Conservation (phyloP, 2,797 vertebrate genomes). For the Garrulus glandarius region DNA sequence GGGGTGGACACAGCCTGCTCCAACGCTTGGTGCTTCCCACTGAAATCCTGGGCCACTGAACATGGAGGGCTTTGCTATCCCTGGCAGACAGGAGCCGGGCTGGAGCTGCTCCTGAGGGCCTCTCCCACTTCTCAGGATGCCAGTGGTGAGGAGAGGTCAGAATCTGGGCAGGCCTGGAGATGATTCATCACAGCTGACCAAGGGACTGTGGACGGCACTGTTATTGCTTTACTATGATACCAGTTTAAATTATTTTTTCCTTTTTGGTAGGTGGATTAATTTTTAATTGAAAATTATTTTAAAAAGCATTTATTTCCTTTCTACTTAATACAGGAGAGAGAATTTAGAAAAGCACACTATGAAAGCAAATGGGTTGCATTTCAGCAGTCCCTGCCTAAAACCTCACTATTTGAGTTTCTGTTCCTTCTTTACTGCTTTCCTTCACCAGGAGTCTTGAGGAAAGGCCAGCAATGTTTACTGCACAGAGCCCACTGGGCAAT, state of each 20-base stretch:
- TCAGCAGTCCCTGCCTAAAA: not conserved
- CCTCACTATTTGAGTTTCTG: not conserved
- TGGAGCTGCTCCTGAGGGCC: not conserved
- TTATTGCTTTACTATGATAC: not conserved
- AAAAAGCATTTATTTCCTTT: not conserved
- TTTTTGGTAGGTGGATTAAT: not conserved
- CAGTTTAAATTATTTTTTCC: not conserved
- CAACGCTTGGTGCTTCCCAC: accelerated
- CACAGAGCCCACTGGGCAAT: not conserved
- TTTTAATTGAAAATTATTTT: not conserved
- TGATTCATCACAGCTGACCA: not conserved
- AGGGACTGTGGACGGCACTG: not conserved
- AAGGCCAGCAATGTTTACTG: not conserved
- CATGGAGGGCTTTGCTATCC: accelerated
- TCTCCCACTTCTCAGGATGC: not conserved
- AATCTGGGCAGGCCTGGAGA: not conserved
- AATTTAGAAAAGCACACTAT: not conserved
- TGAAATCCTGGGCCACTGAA: not conserved
- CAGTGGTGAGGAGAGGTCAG: not conserved
- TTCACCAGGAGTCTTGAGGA: not conserved
- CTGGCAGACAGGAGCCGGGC: accelerated
- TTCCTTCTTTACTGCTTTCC: not conserved
- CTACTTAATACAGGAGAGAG: not conserved
- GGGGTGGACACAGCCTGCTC: accelerated
- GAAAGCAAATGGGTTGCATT: not conserved